These are phyloP conservation scores for Formica exsecta DNA, from an alignment of 1,140 invertebrate genomes.

Conservation along the genomic window DNA sequence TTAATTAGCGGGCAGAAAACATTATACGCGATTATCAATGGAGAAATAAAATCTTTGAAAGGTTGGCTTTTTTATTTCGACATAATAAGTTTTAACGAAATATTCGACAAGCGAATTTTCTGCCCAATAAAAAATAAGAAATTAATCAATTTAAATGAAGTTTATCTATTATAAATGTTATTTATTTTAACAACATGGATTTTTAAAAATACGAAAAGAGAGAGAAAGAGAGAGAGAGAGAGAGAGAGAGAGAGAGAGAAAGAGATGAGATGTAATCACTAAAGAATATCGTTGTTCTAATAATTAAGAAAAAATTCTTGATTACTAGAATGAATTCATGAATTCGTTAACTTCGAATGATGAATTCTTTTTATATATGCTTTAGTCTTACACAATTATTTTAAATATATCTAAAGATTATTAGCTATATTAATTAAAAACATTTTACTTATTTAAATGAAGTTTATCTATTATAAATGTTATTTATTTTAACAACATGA, in stretches of 20 bases:
- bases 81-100: neutral
- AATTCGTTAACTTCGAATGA: neutral
- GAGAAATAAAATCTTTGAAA: neutral
- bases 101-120: neutral
- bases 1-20: constrained; percentile 7
- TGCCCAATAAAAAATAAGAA: neutral
- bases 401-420: neutral
- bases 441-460: neutral
- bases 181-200: constrained; percentile 7
- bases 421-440: constrained; percentile 5
- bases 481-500: constrained; percentile 1
- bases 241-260: no score
- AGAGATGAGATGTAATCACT: no score
- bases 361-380: neutral
- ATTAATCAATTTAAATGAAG: neutral
- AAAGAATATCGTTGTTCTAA: no score
- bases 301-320: no score
- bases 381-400: neutral
- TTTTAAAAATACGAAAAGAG: constrained; percentile 13
- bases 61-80: neutral
- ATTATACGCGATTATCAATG: neutral
- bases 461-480: no score
- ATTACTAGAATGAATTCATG: neutral
- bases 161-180: neutral
- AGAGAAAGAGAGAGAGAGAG: no score